Conservation (phyloP, 2,113 vertebrate species). For the Sebastes fasciatus region DNA sequence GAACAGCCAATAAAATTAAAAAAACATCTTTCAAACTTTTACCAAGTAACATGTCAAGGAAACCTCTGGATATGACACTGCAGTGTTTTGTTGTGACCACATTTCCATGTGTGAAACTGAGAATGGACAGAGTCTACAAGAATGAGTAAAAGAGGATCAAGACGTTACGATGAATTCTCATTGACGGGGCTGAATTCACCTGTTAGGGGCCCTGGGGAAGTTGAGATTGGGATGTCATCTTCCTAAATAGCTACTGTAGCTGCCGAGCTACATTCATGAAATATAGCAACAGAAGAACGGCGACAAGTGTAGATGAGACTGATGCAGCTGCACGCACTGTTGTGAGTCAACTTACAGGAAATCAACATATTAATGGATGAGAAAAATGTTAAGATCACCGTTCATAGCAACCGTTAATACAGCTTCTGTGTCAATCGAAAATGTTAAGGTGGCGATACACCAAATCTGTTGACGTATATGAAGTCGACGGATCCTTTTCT, state of each 20-base stretch:
- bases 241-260: no score
- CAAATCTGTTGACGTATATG: no score
- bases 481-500: no score
- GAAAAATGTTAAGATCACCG: not conserved
- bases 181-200: not conserved
- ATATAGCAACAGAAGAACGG: not conserved
- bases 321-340: not conserved
- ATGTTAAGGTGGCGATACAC: no score
- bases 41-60: not conserved
- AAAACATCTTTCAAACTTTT: not conserved
- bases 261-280: no score
- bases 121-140: not conserved
- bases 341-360: not conserved
- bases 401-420: not conserved
- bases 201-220: not conserved
- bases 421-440: not conserved
- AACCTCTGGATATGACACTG: not conserved
- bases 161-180: not conserved
- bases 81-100: not conserved
- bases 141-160: not conserved
- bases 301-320: not conserved
- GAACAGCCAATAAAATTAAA: conserved; percentile 9
- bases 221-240: no score
- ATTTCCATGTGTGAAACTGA: not conserved
- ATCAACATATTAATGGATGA: no score